Evolutionary conservation across 2,113 vertebrate species (phyloP).

Genomic region (Cynocephalus volans): DNA sequence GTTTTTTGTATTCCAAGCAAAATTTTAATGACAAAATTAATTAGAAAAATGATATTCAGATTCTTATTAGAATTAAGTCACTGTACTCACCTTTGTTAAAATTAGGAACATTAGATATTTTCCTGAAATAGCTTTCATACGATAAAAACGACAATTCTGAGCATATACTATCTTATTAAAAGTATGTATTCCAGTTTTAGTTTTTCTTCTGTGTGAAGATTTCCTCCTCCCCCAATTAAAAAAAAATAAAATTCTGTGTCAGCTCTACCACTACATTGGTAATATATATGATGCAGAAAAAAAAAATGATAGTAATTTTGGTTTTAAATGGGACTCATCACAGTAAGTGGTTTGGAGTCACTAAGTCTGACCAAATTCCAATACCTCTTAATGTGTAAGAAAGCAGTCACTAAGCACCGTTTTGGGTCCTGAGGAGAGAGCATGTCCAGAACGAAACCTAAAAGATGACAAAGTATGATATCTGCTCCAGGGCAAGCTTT

Average conservation of each 20-base stretch:
- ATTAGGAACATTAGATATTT: slow-evolving; percentile 18
- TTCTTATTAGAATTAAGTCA: slow-evolving; percentile 48
- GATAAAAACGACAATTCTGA: background rate
- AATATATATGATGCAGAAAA: background rate
- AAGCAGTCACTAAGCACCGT: background rate
- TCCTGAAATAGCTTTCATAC: slow-evolving; percentile 26
- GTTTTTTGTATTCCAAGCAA: slow-evolving; percentile 15
- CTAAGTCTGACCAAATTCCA: background rate
- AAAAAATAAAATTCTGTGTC: background rate
- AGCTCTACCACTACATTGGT: background rate
- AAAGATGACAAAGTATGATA: background rate
- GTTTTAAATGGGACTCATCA: background rate
- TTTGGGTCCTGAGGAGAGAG: background rate
- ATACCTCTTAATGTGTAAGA: background rate
- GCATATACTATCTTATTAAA: background rate
- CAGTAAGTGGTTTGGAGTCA: background rate
- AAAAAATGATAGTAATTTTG: background rate
- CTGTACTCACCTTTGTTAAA: slow-evolving; percentile 34
- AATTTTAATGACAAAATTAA: slow-evolving; percentile 70
- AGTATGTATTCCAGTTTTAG: background rate
- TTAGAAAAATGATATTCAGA: background rate
- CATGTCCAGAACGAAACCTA: background rate
- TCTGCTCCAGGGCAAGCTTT: background rate
- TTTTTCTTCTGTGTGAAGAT: background rate
- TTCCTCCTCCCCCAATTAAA: background rate